phyloP scores from a whole-genome alignment of 2,797 vertebrate species.

The Ispidina picta region DNA sequence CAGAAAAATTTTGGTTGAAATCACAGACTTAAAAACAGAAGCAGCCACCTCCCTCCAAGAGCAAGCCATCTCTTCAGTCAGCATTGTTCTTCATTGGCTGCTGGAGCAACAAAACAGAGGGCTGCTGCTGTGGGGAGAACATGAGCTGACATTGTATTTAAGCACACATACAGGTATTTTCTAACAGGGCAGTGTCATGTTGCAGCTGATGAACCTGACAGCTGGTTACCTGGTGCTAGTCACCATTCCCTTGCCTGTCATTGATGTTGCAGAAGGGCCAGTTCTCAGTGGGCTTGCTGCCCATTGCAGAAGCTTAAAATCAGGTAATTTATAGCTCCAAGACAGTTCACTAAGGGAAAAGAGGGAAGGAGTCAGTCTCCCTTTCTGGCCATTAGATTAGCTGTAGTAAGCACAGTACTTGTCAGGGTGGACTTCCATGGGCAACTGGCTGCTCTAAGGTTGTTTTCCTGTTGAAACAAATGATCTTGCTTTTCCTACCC shows the following conservation, averaged over 20 bases:
- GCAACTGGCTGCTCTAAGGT: not conserved
- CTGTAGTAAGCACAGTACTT: not conserved
- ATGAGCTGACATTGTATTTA: not conserved
- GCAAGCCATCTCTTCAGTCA: not conserved
- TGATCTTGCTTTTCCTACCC: not conserved
- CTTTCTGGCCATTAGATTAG: not conserved
- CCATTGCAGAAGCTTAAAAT: not conserved
- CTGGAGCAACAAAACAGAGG: not conserved
- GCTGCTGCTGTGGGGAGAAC: not conserved
- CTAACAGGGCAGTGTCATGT: not conserved
- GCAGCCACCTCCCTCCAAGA: not conserved
- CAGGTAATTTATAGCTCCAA: accelerated
- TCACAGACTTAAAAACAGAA: not conserved
- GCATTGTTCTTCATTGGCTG: accelerated
- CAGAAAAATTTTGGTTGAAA: not conserved
- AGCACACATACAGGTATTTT: accelerated
- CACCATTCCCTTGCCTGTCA: not conserved
- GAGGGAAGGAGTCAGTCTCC: not conserved
- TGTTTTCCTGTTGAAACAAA: not conserved
- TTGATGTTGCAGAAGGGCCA: not conserved
- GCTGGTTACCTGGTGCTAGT: not conserved
- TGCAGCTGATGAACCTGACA: not conserved
- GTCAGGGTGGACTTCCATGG: not conserved
- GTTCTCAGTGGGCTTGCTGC: not conserved
- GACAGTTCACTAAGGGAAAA: not conserved